Evolutionary conservation across 1,140 invertebrate species (phyloP).

Genomic region (Euglossa dilemma): DNA sequence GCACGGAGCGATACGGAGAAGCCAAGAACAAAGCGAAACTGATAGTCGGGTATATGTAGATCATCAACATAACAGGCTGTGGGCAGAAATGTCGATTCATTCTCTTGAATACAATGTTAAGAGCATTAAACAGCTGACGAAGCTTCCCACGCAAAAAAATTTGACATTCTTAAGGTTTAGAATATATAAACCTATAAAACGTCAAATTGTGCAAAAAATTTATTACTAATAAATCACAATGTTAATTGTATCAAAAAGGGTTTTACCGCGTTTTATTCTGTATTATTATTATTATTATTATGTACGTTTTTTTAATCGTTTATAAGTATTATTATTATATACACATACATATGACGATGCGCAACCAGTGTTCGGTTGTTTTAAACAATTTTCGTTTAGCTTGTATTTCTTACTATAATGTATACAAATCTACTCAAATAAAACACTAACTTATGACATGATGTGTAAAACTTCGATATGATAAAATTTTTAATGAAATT

Average conservation of each 20-base stretch:
- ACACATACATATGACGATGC: conserved; percentile 6
- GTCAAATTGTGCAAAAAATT: conserved; percentile 69
- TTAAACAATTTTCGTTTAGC: background rate
- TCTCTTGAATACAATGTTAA: conserved; percentile 76
- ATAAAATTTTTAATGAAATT: background rate
- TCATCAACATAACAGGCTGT: conserved; percentile 65
- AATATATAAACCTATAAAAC: conserved; percentile 32
- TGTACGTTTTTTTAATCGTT: conserved; percentile 49
- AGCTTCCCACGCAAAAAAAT: conserved; percentile 72
- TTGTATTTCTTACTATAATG: background rate
- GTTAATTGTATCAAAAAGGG: conserved; percentile 75
- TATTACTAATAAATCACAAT: conserved; percentile 75
- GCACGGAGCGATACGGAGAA: conserved; percentile 18
- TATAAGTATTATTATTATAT: conserved; percentile 52
- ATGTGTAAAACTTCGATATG: background rate
- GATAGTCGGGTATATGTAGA: conserved; percentile 71
- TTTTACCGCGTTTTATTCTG: conserved; percentile 56
- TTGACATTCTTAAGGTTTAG: conserved; percentile 52
- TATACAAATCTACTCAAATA: background rate
- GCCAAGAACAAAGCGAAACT: conserved; percentile 28
- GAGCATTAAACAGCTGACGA: conserved; percentile 73
- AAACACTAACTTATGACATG: background rate
- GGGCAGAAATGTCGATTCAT: conserved; percentile 69
- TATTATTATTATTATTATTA: conserved; percentile 37
- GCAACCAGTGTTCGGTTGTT: background rate